Base-by-base conservation (phyloP, 2,113 vertebrate species). In the Lucifuga dentata region DNA sequence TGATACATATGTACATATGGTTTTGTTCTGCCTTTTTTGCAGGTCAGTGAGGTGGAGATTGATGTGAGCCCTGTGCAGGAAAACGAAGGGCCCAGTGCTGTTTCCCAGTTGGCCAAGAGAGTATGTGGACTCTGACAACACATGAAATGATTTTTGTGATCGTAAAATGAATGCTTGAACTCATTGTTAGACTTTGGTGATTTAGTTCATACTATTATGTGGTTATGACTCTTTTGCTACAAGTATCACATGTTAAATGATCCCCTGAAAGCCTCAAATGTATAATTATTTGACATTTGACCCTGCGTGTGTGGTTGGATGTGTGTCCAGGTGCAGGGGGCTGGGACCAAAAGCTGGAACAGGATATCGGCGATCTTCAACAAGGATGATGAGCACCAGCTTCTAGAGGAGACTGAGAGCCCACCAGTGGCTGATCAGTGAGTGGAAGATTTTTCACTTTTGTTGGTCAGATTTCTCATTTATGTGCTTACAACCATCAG, bases 371-470 rank as follows among this genome's bases (percentile, higher is more conserved):
- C 95, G 15, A 88, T 99, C 38, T 98, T 98, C 88, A 93, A 89
- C 84, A 95, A 93, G 55, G 97, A 98, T 8, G 97, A 98, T 1
- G 95, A 95, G 57, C 95, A 96, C 82, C 95, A 96, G 76, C 93
- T 97, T 59, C 92, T 98, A 51, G 89, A 94, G 64, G 92, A 92
- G 67, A 84, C 88, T 0, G 94, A 96, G 81, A 91, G 91, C 58
- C 90, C 91, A 2, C 88, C 91, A 0, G 87, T 86, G 1, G 78
- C 93, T 0, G 96, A 99, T 83, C 96, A 98, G 97, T 97, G 59
- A 94, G 95, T 94, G 68, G 0, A 86, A 29, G n/a, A 29, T 38
- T 3, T 20, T 11, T 26, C 35, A 59, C 19, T 53, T 16, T 40
- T 24, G 45, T 48, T 39, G 6, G 35, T 0, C 3, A 29, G n/a